Evolutionary conservation across 2,797 vertebrate genomes (phyloP).

Genomic region (Megalops cyprinoides): DNA sequence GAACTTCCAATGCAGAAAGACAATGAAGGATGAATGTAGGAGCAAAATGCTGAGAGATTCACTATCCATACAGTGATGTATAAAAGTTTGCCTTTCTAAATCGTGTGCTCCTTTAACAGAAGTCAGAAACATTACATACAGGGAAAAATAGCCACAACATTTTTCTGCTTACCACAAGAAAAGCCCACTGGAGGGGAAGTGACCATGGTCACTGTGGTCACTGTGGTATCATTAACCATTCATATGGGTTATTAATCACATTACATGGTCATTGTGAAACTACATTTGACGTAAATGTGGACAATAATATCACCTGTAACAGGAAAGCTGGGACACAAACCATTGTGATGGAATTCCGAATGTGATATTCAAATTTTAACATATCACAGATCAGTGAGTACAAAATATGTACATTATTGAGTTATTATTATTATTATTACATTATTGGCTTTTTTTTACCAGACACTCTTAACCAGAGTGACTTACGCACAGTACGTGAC

Average conservation of each 20-base stretch:
- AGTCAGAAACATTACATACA: too few relatives aligned
- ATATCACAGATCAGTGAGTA: not conserved
- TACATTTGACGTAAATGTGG: not conserved
- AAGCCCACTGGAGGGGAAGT: not conserved
- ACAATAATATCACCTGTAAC: not conserved
- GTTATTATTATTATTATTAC: too few relatives aligned
- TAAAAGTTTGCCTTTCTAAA: too few relatives aligned
- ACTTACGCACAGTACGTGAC: too few relatives aligned
- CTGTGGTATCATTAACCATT: not conserved
- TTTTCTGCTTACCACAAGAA: not conserved
- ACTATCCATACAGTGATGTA: not conserved
- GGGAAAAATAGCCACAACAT: not conserved
- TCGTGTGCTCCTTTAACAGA: too few relatives aligned
- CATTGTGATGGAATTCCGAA: not conserved
- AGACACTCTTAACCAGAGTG: too few relatives aligned
- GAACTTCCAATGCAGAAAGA: too few relatives aligned
- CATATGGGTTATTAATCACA: not conserved
- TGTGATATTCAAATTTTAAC: not conserved
- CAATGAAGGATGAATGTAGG: not conserved
- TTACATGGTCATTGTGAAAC: not conserved
- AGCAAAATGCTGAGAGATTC: not conserved
- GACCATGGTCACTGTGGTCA: not conserved
- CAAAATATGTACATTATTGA: too few relatives aligned
- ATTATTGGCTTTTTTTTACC: too few relatives aligned
- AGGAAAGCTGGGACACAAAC: not conserved